Evolutionary conservation across 2,113 vertebrate species (phyloP).

Genomic region (Elephas maximus): DNA sequence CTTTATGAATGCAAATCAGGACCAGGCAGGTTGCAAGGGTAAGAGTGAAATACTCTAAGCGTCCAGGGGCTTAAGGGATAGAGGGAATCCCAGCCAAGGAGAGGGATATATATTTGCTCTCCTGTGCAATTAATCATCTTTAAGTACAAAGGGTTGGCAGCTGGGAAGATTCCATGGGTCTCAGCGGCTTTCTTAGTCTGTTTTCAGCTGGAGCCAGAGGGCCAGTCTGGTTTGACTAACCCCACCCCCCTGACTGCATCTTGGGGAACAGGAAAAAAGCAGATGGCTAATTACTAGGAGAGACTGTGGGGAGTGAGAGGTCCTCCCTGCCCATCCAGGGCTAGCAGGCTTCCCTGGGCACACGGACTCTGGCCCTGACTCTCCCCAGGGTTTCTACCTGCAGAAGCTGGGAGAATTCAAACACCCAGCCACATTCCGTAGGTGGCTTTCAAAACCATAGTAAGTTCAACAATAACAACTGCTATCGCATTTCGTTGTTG

Average conservation of each 20-base stretch:
- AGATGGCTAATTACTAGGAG: not conserved
- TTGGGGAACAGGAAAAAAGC: not conserved
- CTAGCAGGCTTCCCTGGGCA: not conserved
- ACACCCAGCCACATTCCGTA: not conserved
- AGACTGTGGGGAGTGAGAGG: not conserved
- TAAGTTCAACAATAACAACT: not conserved
- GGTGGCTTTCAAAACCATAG: not conserved
- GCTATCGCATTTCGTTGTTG: not conserved
- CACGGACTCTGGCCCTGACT: not conserved
- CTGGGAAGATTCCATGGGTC: not conserved
- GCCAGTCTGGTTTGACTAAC: not conserved
- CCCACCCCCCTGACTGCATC: not conserved
- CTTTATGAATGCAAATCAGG: conserved; percentile 46
- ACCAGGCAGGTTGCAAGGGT: not conserved
- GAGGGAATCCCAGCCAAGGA: conserved; percentile 35
- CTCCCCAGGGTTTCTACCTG: not conserved
- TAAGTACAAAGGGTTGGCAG: not conserved
- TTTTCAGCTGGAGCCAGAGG: not conserved
- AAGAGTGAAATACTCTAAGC: conserved; percentile 66
- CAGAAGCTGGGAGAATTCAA: not conserved
- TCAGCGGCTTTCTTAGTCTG: not conserved
- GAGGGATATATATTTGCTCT: conserved; percentile 6
- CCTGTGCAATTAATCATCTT: conserved; percentile 56
- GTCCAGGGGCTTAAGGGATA: not conserved
- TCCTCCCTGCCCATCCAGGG: not conserved